phyloP scores from a whole-genome alignment of 1,140 invertebrate species.

The Lycorma delicatula region DNA sequence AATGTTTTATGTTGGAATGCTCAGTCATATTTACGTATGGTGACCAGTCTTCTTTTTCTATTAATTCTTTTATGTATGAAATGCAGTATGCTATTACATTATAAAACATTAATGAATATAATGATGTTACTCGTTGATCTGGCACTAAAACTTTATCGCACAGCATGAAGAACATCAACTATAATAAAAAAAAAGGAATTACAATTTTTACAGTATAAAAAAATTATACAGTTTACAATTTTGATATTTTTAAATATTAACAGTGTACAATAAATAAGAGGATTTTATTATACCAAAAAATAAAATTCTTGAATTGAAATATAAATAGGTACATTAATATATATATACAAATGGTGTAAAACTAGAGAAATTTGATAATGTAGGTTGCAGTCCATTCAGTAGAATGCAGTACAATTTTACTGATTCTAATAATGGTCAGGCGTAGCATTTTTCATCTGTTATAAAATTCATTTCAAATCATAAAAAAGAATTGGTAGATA shows the following conservation, averaged over 20 bases:
- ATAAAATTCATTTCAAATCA: no score
- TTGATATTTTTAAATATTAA: background rate
- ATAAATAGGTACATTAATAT: no score
- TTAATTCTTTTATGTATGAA: slow-evolving; percentile 59
- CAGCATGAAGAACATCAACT: slow-evolving; percentile 62
- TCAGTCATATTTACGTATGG: slow-evolving; percentile 62
- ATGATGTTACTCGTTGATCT: slow-evolving; percentile 52
- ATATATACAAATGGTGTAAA: no score
- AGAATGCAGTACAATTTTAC: no score
- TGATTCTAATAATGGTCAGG: no score
- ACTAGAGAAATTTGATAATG: no score
- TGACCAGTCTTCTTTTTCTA: slow-evolving; percentile 66
- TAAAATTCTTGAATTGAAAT: background rate
- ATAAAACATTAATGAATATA: slow-evolving; percentile 73
- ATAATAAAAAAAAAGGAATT: slow-evolving; percentile 38
- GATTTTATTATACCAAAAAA: background rate
- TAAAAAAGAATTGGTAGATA: no score
- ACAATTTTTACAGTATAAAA: background rate
- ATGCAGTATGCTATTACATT: slow-evolving; percentile 70
- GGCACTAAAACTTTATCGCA: slow-evolving; percentile 54
- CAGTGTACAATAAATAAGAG: no score
- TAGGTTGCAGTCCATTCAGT: no score
- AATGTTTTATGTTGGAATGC: slow-evolving; percentile 60
- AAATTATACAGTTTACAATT: background rate
- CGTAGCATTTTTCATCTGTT: no score